These are phyloP conservation scores for Branchellion lobata DNA, from an alignment of 2,888 invertebrate species.

Conservation along the genomic window DNA sequence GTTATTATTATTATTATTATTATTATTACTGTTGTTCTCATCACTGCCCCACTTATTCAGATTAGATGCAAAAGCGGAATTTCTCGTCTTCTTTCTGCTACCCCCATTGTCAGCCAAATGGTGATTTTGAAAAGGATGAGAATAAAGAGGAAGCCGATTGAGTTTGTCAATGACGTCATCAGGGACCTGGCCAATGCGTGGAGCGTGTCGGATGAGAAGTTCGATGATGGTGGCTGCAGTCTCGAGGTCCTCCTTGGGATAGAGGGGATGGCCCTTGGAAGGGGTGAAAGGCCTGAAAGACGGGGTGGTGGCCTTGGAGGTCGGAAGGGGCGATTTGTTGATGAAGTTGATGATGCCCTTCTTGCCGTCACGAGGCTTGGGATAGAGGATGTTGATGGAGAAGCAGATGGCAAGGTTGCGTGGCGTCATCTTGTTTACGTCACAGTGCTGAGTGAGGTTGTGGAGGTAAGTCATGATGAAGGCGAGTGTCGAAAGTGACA, in stretches of 20 bases:
- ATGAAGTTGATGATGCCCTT: background rate
- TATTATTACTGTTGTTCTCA: background rate
- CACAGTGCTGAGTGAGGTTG: slow-evolving; percentile 71
- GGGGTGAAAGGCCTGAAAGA: slow-evolving; percentile 4
- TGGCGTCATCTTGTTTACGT: slow-evolving; percentile 78
- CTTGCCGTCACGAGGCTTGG: slow-evolving; percentile 54
- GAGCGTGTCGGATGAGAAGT: slow-evolving; percentile 77
- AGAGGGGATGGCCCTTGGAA: background rate
- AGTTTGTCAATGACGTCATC: slow-evolving; percentile 66
- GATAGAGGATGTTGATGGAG: slow-evolving; percentile 82
- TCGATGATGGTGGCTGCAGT: slow-evolving; percentile 64
- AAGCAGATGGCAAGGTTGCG: slow-evolving; percentile 82
- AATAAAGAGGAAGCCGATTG: background rate
- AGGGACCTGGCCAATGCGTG: slow-evolving; percentile 74
- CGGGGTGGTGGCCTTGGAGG: background rate
- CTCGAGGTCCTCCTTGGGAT: slow-evolving; percentile 51
- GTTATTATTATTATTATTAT: background rate
- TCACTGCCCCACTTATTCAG: background rate
- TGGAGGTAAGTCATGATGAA: slow-evolving; percentile 76
- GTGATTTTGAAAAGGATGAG: too few species aligned
- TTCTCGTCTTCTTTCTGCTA: background rate
- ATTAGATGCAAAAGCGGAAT: too few species aligned
- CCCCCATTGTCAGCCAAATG: background rate
- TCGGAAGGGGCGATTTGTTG: background rate
- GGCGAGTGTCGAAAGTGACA: slow-evolving; percentile 76